Percentiles rank a stretch among this genome's conserved stretches.
Evolutionary conservation across 2,888 invertebrate genomes (phyloP).

Genomic region (Nasonia oneida): DNA sequence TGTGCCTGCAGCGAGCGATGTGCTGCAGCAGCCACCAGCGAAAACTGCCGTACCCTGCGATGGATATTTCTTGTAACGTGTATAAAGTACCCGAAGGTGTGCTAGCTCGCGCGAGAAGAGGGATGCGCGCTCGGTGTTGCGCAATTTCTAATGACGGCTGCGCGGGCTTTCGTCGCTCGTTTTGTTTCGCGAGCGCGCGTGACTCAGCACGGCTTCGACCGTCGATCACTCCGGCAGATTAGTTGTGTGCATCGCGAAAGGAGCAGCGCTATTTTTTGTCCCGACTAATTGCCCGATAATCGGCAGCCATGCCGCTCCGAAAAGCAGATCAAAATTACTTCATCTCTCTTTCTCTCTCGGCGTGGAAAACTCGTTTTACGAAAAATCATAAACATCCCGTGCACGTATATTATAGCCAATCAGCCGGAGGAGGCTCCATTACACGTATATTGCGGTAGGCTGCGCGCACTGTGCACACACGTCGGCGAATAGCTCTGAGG

Average conservation of each 20-base stretch:
- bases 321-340: conserved; percentile 23
- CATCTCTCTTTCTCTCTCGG: neutral
- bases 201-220: neutral
- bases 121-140: neutral
- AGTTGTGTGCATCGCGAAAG: too few relatives aligned
- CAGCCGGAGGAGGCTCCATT: conserved; percentile 5
- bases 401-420: conserved; percentile 26
- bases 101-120: neutral
- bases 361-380: neutral
- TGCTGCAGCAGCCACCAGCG: neutral
- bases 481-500: conserved; percentile 42
- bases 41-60: neutral
- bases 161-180: too few relatives aligned
- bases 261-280: too few relatives aligned
- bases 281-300: neutral
- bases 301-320: neutral
- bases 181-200: neutral
- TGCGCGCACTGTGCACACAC: neutral
- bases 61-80: neutral
- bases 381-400: conserved; percentile 32
- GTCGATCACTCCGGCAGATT: too few relatives aligned
- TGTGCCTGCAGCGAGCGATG: neutral
- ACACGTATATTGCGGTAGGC: neutral
- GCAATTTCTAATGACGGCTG: neutral
- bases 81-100: neutral